Conservation (phyloP, 2,888 invertebrate species). For the Hydropsyche betteni region DNA sequence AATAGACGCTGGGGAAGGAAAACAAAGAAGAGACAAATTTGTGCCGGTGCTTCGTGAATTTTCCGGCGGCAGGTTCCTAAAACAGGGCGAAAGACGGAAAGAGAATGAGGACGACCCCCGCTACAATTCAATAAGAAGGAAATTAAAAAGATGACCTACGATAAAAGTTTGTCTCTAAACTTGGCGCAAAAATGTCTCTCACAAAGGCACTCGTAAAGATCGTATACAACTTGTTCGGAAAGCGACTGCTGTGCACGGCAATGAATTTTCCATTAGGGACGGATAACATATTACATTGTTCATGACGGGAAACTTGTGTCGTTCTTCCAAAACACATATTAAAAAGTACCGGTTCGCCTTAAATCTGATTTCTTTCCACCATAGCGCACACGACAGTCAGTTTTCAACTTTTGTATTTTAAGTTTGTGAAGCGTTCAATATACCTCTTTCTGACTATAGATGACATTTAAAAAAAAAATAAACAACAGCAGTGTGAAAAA, state of each 20-base stretch:
- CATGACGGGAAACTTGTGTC: slow-evolving; percentile 40
- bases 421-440: too few species aligned
- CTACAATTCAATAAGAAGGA: slow-evolving; percentile 48
- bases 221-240: slow-evolving; percentile 32
- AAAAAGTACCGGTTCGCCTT: slow-evolving; percentile 41
- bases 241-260: slow-evolving; percentile 36
- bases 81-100: slow-evolving; percentile 18
- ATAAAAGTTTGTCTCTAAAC: slow-evolving; percentile 43
- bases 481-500: slow-evolving; percentile 1
- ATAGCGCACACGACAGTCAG: not conserved
- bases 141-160: slow-evolving; percentile 50
- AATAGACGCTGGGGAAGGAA: slow-evolving; percentile 3
- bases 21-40: slow-evolving; percentile 32
- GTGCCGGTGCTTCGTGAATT: slow-evolving; percentile 2
- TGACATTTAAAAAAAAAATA: slow-evolving; percentile 21
- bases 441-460: not conserved
- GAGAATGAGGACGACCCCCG: not conserved
- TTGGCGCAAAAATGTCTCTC: slow-evolving; percentile 36
- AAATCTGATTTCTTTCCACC: not conserved
- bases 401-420: too few species aligned
- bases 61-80: slow-evolving; percentile 7
- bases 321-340: slow-evolving; percentile 42
- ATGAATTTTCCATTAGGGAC: slow-evolving; percentile 50
- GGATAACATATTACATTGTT: slow-evolving; percentile 48
- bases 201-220: slow-evolving; percentile 26